These are phyloP conservation scores for Betta splendens DNA, from an alignment of 2,797 vertebrate species.

Conservation along the genomic window DNA sequence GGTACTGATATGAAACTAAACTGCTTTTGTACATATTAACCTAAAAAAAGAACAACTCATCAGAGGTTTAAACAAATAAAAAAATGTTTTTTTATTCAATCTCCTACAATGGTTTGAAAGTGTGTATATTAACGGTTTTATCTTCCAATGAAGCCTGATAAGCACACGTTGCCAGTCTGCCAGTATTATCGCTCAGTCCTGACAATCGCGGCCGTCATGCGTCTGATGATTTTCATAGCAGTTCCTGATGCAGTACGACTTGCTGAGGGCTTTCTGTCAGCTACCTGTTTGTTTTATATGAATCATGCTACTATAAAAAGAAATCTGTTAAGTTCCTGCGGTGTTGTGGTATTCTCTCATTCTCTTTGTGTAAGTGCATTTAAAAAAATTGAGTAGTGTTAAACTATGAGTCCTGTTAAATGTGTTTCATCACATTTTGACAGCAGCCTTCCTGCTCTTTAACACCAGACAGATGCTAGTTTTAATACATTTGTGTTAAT, in stretches of 20 bases:
- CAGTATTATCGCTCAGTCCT: conserved; percentile 70
- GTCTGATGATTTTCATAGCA: conserved; percentile 67
- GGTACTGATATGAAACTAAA: conserved; percentile 58
- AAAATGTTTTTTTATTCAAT: neutral
- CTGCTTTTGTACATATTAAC: conserved; percentile 53
- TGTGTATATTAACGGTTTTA: conserved; percentile 14
- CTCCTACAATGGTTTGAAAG: neutral
- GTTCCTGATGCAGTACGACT: conserved; percentile 79
- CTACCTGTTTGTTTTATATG: conserved; percentile 72
- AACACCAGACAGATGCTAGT: neutral
- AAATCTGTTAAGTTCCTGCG: conserved; percentile 52
- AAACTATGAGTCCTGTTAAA: no score
- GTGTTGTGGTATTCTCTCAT: neutral
- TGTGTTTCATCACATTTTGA: no score
- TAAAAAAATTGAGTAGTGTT: no score
- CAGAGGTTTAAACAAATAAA: neutral
- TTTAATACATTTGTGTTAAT: conserved; percentile 61
- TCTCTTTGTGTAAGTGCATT: no score
- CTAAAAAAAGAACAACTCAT: conserved; percentile 39
- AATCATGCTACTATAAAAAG: conserved; percentile 73
- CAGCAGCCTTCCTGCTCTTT: no score
- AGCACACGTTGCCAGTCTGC: conserved; percentile 45
- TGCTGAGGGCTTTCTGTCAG: conserved; percentile 70
- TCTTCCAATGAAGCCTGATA: conserved; percentile 3
- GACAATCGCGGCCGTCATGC: conserved; percentile 70